Base-by-base conservation (phyloP, 2,113 vertebrate species). In the Benitochromis conjunctus region DNA sequence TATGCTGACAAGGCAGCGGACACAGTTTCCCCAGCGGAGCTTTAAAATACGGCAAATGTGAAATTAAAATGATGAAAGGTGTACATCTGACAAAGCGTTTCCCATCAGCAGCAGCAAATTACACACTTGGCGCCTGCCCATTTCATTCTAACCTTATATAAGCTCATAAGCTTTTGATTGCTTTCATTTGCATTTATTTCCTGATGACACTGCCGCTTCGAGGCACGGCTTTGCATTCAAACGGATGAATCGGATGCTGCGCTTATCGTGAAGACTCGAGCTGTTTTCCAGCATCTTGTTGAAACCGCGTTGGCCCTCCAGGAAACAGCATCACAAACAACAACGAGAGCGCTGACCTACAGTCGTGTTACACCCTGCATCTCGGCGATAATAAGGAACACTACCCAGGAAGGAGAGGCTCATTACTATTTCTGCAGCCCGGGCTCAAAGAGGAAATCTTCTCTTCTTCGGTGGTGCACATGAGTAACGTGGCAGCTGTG, bases 101-200 rank as follows among this genome's bases (percentile, higher is more conserved):
- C 31, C 83, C 79, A 76, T 81, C 54, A 60, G 31, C 82, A 29
- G 87, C n/a, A 5, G 80, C 64, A 78, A 83, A 91, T 83, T 6
- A 81, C 64, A 77, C 79, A 74, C 69, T 86, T 46, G 83, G 34
- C 5, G 51, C 62, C 18, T 88, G 71, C 81, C 80, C 77, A 64
- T 62, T 89, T 79, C 80, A 87, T 3, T 80, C 83, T 81, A 84
- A 88, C 88, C 89, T 84, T 55, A 56, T 60, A 54, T 86, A 82
- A 89, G 64, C 90, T 86, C 87, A 83, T 86, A 82, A 86, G 89
- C 80, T 36, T 88, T 74, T 85, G 87, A 91, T 91, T 89, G 89
- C 89, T 88, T 89, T 87, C 82, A 91, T 92, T 92, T 91, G 86
- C 91, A 92, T 91, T 84, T 77, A 57, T 91, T 90, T 80, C 81